Evolutionary conservation across 2,797 vertebrate species (phyloP), one percentile per base, ranked within the genome.

Genomic region (Microchirus variegatus): DNA sequence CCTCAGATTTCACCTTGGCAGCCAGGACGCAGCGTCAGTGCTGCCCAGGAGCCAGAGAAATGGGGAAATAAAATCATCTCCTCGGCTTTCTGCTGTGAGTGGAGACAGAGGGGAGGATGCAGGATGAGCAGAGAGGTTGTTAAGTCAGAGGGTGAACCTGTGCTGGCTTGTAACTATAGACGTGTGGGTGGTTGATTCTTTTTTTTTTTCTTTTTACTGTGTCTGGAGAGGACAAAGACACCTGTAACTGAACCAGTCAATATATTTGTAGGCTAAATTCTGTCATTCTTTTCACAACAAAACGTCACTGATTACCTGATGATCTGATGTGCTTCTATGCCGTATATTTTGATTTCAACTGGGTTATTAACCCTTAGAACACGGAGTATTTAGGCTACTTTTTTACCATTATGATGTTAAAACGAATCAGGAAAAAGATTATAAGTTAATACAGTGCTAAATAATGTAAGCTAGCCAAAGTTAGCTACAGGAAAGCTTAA

Each of bases 11-110:
- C 75, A 85, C 80, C 75, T 88, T 67, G 78, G 64, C 74, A 63
- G 67, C 16, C 43, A 14, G 46, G 66, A 75, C 57, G 18, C 69
- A 43, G 15, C 55, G 13, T 60, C 37, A 0, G 26, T 44, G 60
- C 80, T 69, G 60, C 66, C 68, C 48, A 41, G 63, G 60, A 79
- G 60, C 40, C 12, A 67, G 53, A 59, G 68, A 82, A 63, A 80
- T 48, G 51, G 71, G 81, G 1, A 87, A 85, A 87, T 81, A 74
- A 73, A 82, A 83, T 69, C 41, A 75, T 84, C 86, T 84, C 78
- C 85, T 79, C 69, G 57, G 78, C 72, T 68, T 64, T 82, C 56
- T 46, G 3, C 70, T 56, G 80, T 14, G 67, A 81, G 62, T 56
- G 14, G 53, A 72, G 65, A 63, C 19, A 9, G 44, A 59, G 51